Conservation (phyloP, 2,113 vertebrate genomes). For the Pteronura brasiliensis region DNA sequence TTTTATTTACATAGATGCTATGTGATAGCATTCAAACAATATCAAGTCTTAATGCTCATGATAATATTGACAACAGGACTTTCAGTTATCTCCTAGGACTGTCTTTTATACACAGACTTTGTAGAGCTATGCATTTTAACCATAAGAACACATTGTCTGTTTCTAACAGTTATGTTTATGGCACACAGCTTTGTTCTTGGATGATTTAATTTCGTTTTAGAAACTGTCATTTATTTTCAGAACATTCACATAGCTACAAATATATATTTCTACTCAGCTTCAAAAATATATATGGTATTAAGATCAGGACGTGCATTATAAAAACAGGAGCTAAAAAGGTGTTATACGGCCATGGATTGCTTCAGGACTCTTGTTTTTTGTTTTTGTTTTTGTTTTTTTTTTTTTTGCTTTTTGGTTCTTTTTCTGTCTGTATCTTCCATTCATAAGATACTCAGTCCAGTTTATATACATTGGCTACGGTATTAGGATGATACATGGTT, state of each 20-base stretch:
- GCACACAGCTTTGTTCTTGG: background rate
- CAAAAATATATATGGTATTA: slow-evolving; percentile 13
- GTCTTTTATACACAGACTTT: slow-evolving; percentile 18
- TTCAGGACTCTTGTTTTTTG: background rate
- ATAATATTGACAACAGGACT: slow-evolving; percentile 58
- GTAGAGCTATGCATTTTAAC: slow-evolving; percentile 43
- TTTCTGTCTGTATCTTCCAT: background rate
- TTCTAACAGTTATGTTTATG: slow-evolving; percentile 22
- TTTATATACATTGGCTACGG: background rate
- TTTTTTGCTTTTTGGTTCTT: background rate
- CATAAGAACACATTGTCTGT: background rate
- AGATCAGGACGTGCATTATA: background rate
- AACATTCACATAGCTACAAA: background rate
- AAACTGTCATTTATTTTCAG: slow-evolving; percentile 49
- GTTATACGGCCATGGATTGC: background rate
- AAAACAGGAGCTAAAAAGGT: background rate
- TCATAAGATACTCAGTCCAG: background rate
- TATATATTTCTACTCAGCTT: slow-evolving; percentile 15
- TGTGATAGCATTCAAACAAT: slow-evolving; percentile 65
- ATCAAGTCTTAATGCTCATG: slow-evolving; percentile 54
- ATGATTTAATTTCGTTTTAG: slow-evolving; percentile 48
- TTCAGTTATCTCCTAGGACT: slow-evolving; percentile 40
- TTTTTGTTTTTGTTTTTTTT: background rate
- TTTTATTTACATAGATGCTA: slow-evolving; percentile 67
- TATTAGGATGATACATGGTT: background rate